phyloP scores from a whole-genome alignment of 2,797 vertebrate species.

The Emydoidea blandingii region DNA sequence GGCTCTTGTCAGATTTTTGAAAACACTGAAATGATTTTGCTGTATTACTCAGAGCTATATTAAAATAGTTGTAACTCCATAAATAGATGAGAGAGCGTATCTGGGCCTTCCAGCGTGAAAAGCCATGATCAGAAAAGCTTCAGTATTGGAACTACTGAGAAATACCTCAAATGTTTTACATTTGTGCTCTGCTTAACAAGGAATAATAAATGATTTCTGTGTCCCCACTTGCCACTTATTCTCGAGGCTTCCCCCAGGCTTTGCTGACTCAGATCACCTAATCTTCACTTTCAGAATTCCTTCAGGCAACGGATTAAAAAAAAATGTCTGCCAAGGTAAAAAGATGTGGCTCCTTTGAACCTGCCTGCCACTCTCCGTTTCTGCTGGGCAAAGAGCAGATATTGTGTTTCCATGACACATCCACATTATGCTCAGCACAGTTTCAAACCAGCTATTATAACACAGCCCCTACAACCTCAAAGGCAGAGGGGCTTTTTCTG shows the following conservation, averaged over 20 bases:
- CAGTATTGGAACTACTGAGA: background rate
- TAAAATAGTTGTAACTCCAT: background rate
- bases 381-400: background rate
- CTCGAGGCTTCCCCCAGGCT: background rate
- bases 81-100: background rate
- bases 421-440: background rate
- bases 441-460: background rate
- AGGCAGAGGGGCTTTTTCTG: background rate
- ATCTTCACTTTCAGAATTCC: slow-evolving; percentile 9
- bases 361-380: background rate
- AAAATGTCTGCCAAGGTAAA: background rate
- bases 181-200: background rate
- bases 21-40: background rate
- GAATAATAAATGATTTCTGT: slow-evolving; percentile 47
- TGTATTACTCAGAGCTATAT: background rate
- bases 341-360: background rate
- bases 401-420: background rate
- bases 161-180: slow-evolving; percentile 25
- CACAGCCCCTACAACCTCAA: background rate
- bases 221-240: background rate
- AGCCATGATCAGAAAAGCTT: background rate
- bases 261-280: background rate
- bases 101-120: slow-evolving; percentile 10
- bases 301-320: background rate
- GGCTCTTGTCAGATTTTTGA: background rate